Base-by-base conservation (phyloP, 2,113 vertebrate genomes). In the Neolamprologus tretocephalus region DNA sequence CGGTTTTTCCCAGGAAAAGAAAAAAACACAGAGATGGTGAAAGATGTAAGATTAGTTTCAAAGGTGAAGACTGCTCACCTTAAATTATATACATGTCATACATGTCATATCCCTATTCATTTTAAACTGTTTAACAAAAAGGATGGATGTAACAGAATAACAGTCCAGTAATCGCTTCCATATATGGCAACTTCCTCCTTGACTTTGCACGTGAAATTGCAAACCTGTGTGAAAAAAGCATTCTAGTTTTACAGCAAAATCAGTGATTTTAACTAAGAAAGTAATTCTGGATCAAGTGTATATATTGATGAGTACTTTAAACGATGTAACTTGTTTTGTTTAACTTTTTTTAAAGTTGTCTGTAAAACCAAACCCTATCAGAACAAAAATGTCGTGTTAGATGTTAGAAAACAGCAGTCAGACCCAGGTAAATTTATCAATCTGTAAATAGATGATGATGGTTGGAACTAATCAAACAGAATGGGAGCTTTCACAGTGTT, bases 381-480 rank as follows among this genome's bases (percentile, higher is more conserved):
- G 68, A 73, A 68, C 35, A 3, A 61, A 61, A 33, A 23, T 42
- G 13, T 71, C 0, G 1, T 71, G 21, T 31, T 35, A 66, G 31
- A 66, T 31, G 8, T 66, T 75, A 47, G 42, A 49, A 49, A 28
- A 61, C 80, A 61, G 78, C 5, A 84, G 89, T 79, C 42, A 82
- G 42, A 78, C 80, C 63, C n/a, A 63, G 57, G 26, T 83, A 73
- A 84, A 87, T 11, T 4, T 86, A 94, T 95, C 91, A 91, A 94
- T 92, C 88, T 86, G 81, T 63, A 92, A 91, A 93, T 88, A 84
- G 86, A 85, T 66, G 75, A 78, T 92, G 92, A 91, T 87, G 87
- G 91, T 91, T 82, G n/a, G 85, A 63, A 89, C 63, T 92, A 90
- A 95, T 94, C 81, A 93, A 91, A 90, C 80, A 82, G 84, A 91